Base-by-base conservation (phyloP, 2,797 vertebrate species). In the Anisognathus igniventris region DNA sequence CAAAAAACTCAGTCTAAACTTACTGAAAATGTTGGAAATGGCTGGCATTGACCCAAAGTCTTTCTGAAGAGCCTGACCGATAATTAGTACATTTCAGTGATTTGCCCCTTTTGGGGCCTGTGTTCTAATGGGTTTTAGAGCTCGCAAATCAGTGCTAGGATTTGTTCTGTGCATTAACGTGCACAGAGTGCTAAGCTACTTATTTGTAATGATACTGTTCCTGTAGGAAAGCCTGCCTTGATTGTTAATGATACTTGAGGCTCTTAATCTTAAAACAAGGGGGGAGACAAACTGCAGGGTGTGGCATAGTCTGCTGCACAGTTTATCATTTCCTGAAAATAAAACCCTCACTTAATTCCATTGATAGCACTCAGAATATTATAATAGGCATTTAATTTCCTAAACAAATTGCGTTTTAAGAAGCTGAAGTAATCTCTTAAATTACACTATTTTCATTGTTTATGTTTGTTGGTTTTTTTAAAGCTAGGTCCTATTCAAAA, bases 241-340 rank as follows among this genome's bases (percentile, higher is more conserved):
- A 95, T 96, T 97, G 75, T 93, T 83, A 97, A 91, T 95, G 95
- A 93, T 95, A 88, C 93, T 90, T 95, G 88, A 96, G 70, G 54
- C 91, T 76, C 95, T 96, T 82, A 93, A 96, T 95, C 91, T 94
- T 89, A 87, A 85, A 95, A 94, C 40, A 23, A 88, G 90, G 47
- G 28, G 82, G 61, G 56, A 92, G 58, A 94, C 74, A 94, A 95
- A 89, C 75, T 90, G 87, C 93, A 92, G 86, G 93, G 91, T 96
- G 90, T 94, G 90, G 85, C 78, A 85, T 25, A 86, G 60, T 28
- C 56, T 86, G 72, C 65, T 61, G 83, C 82, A 92, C 53, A 90
- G 40, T 45, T 86, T 80, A 40, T 56, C 82, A 93, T 92, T 88
- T 91, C 80, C 71, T 78, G 82, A 86, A 95, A 95, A 95, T 73